A percentile compares a stretch with the other conserved stretches of the same genome.
These are phyloP conservation scores for Pemphigus obesinymphae DNA, from an alignment of 1,140 invertebrate genomes.

Conservation along the genomic window DNA sequence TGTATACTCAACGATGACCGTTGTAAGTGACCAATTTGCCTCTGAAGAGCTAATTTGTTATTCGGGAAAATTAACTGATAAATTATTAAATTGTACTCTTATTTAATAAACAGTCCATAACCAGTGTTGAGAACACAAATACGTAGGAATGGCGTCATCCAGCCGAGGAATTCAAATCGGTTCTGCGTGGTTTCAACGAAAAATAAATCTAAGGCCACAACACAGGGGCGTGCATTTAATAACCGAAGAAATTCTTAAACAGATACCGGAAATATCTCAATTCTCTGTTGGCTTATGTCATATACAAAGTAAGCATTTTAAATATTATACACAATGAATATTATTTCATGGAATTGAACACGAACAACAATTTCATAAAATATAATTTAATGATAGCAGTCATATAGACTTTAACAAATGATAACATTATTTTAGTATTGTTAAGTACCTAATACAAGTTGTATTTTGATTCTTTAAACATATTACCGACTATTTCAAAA, in stretches of 20 bases:
- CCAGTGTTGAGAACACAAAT: background rate
- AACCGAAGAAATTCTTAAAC: slow-evolving; percentile 88
- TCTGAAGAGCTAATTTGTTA: background rate
- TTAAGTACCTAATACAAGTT: too few relatives aligned
- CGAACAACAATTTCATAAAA: too few relatives aligned
- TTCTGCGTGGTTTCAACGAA: slow-evolving; percentile 93
- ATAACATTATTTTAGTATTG: too few relatives aligned
- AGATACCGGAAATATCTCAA: slow-evolving; percentile 86
- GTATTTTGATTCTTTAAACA: too few relatives aligned
- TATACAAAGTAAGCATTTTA: slow-evolving; percentile 85
- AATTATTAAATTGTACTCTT: background rate
- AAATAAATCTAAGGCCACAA: slow-evolving; percentile 89
- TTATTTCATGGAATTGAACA: too few relatives aligned
- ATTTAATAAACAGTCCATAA: background rate
- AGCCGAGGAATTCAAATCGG: slow-evolving; percentile 82
- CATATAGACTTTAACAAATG: too few relatives aligned
- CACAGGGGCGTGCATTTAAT: slow-evolving; percentile 91
- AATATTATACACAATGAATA: too few relatives aligned
- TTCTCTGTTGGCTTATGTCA: slow-evolving; percentile 91
- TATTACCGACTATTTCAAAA: too few relatives aligned
- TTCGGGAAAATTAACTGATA: background rate
- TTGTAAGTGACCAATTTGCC: background rate
- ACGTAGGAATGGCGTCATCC: slow-evolving; percentile 73
- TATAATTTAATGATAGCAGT: too few relatives aligned
- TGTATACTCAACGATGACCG: background rate